A percentile compares a stretch with the other conserved stretches of the same genome.
These are phyloP conservation scores for Bubo scandiacus DNA, from an alignment of 2,113 vertebrate genomes.

Conservation along the genomic window DNA sequence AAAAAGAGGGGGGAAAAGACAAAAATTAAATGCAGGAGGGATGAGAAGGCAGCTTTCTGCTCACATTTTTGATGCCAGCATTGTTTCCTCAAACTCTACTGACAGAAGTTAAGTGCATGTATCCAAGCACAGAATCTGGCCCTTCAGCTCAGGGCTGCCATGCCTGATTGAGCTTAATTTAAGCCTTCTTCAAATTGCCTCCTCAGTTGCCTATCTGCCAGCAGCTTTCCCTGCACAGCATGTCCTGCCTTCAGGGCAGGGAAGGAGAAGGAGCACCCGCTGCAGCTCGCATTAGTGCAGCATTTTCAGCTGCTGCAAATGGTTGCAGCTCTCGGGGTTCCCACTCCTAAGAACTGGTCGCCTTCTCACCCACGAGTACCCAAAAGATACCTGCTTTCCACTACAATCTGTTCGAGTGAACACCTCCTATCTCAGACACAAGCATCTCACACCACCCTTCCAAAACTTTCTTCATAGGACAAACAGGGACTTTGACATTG, in stretches of 20 bases:
- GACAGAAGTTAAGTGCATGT: not conserved
- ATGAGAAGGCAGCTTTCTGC: not conserved
- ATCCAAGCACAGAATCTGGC: not conserved
- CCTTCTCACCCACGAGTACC: fast-evolving
- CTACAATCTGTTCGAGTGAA: not conserved
- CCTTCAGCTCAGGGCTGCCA: not conserved
- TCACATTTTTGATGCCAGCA: not conserved
- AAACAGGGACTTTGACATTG: not conserved
- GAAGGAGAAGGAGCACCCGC: not conserved
- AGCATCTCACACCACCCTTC: not conserved
- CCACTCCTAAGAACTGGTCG: not conserved
- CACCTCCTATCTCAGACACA: too few species aligned
- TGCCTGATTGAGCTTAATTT: constrained; percentile 25
- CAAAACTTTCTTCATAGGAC: not conserved
- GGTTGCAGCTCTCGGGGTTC: fast-evolving
- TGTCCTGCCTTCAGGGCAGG: not conserved
- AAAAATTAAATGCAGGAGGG: not conserved
- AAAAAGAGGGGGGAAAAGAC: not conserved
- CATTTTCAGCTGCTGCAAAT: not conserved
- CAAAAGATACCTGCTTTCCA: not conserved
- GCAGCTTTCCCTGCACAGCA: not conserved
- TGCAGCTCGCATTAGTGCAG: not conserved
- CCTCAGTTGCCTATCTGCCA: not conserved
- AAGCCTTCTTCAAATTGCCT: not conserved
- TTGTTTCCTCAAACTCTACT: not conserved